Base-by-base conservation (phyloP, 2,888 invertebrate species). In the Ditula angustiorana region DNA sequence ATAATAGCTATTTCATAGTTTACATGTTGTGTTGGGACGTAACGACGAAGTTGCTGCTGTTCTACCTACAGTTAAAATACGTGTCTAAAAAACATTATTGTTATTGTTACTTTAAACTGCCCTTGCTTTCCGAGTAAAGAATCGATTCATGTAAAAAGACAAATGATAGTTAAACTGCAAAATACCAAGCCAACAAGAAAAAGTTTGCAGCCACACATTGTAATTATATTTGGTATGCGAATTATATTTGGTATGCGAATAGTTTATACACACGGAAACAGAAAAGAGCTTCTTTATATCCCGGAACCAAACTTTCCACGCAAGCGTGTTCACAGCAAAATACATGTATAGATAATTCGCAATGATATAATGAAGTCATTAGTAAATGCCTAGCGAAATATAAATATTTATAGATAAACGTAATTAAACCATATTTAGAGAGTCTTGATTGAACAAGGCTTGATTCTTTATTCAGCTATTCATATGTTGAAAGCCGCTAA, bases 1-100 rank as follows among this genome's bases (percentile, higher is more conserved):
- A 69, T 67, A 64, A 64, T 67, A 67, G 67, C 59, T 49, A 47
- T 58, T 67, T 59, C 33, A 55, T 49, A 58, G 61, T 53, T 61
- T 53, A 62, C 53, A 66, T 58, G 62, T 50, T 50, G 19, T 23
- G 44, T 33, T 44, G 62, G 44, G 47, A 35, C 46, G 56, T 49
- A 52, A 56, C 56, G 44, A 61, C 23, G 55, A 35, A 49, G 30
- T 33, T 23, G 50, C 57, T 50, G 56, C 16, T 28, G 49, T 50
- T 30, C 50, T n/a, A n/a, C n/a, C n/a, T n/a, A n/a, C n/a, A n/a
- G 50, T 33, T 33, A 30, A 30, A 21, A 13, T 61, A 55, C 46
- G 61, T 61, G 53, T 46, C 33, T 47, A 35, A 52, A 13, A 61
- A 33, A 44, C 19, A 4, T 37, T 37, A 1, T 13, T 5, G 13